Conservation (phyloP, 2,888 invertebrate species). For the Athalia cordata region DNA sequence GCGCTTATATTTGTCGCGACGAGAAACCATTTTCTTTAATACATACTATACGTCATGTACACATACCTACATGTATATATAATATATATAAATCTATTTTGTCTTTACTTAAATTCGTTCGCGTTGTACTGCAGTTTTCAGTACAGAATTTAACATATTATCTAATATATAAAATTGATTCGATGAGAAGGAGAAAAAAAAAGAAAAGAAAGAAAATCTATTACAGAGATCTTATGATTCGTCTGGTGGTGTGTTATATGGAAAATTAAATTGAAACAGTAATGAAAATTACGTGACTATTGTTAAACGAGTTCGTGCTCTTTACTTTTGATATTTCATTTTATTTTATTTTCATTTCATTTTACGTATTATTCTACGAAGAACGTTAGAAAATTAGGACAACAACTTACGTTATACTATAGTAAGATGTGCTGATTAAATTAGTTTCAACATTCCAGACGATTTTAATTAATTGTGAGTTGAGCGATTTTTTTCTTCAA, state of each 20-base stretch:
- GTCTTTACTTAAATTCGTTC: neutral
- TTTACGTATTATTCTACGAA: too few species aligned
- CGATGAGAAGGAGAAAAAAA: too few species aligned
- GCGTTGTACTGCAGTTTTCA: neutral
- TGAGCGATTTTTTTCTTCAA: neutral
- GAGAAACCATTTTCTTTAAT: neutral
- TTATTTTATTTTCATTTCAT: too few species aligned
- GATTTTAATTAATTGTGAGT: neutral
- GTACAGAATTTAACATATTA: too few species aligned
- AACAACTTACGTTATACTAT: slow-evolving; percentile 13
- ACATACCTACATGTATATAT: neutral
- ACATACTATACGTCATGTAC: neutral
- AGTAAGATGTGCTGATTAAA: neutral
- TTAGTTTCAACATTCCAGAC: neutral
- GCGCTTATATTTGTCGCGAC: neutral
- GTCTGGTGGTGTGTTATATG: too few species aligned
- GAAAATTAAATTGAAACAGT: too few species aligned
- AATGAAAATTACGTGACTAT: slow-evolving; percentile 35
- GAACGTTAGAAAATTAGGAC: slow-evolving; percentile 15
- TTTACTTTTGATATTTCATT: neutral
- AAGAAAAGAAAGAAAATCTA: too few species aligned
- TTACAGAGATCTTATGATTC: too few species aligned
- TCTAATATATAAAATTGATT: too few species aligned
- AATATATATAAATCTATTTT: neutral
- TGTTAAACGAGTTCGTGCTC: slow-evolving; percentile 15